Evolutionary conservation across 2,113 vertebrate species (phyloP).

Genomic region (Crotalus horridus): DNA sequence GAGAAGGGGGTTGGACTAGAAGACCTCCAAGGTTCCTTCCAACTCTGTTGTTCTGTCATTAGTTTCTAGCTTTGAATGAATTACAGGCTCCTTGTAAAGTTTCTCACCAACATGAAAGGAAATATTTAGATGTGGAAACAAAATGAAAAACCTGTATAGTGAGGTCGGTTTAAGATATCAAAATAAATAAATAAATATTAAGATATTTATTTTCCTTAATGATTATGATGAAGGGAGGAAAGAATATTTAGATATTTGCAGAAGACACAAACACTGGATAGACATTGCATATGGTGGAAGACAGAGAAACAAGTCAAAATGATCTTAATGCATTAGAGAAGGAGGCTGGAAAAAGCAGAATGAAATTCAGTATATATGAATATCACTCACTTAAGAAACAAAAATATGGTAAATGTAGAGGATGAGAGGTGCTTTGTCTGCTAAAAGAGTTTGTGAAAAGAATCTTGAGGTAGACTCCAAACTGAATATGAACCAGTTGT

Average conservation of each 20-base stretch:
- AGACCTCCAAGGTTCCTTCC: no score
- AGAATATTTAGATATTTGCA: background rate
- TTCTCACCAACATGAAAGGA: background rate
- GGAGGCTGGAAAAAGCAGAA: background rate
- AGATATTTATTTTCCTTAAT: background rate
- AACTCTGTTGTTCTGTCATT: no score
- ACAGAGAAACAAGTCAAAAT: background rate
- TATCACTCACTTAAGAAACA: background rate
- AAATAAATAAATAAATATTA: no score
- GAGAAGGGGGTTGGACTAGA: no score
- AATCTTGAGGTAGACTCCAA: background rate
- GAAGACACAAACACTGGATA: background rate
- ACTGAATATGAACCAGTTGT: background rate
- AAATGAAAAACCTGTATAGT: background rate
- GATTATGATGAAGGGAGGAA: background rate
- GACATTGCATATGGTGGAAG: background rate
- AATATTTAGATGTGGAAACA: background rate
- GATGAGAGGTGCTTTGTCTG: background rate
- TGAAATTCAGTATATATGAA: background rate
- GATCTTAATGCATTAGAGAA: background rate
- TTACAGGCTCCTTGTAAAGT: background rate
- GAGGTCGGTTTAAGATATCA: background rate
- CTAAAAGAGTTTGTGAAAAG: background rate
- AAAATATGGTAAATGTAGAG: background rate
- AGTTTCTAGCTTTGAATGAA: background rate